These are phyloP conservation scores for Heliocidaris erythrogramma DNA, from an alignment of 35 echinoderm and acorn worm species.

Conservation along the genomic window DNA sequence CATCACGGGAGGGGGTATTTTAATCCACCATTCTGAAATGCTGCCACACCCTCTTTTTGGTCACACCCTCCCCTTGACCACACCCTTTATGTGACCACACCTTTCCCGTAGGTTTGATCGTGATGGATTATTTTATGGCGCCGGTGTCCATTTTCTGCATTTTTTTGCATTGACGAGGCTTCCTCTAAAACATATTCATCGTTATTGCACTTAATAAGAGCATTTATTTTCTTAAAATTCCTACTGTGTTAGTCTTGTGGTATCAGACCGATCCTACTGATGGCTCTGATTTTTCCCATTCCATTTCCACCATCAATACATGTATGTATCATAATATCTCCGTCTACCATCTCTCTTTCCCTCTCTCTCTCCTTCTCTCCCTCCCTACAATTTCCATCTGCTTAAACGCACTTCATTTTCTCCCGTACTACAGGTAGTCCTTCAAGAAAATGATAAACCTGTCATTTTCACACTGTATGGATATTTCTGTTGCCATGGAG, in stretches of 20 bases:
- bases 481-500: background rate
- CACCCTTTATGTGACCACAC: too few relatives aligned
- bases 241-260: too few relatives aligned
- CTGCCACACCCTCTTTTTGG: too few relatives aligned
- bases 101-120: too few relatives aligned
- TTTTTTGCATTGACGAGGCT: background rate
- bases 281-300: background rate
- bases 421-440: background rate
- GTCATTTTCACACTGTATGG: background rate
- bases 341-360: background rate
- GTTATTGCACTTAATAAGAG: background rate
- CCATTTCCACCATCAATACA: background rate
- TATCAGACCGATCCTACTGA: too few relatives aligned
- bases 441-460: background rate
- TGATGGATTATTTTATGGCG: too few relatives aligned
- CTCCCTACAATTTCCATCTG: background rate
- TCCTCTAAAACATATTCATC: background rate
- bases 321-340: too few relatives aligned
- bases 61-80: too few relatives aligned
- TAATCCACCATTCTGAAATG: too few relatives aligned
- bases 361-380: background rate
- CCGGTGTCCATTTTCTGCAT: too few relatives aligned
- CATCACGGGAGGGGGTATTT: too few relatives aligned
- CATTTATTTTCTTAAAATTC: too few relatives aligned
- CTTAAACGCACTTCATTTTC: background rate